phyloP scores from a whole-genome alignment of 2,888 invertebrate species.

The Agapetus fuscipes region DNA sequence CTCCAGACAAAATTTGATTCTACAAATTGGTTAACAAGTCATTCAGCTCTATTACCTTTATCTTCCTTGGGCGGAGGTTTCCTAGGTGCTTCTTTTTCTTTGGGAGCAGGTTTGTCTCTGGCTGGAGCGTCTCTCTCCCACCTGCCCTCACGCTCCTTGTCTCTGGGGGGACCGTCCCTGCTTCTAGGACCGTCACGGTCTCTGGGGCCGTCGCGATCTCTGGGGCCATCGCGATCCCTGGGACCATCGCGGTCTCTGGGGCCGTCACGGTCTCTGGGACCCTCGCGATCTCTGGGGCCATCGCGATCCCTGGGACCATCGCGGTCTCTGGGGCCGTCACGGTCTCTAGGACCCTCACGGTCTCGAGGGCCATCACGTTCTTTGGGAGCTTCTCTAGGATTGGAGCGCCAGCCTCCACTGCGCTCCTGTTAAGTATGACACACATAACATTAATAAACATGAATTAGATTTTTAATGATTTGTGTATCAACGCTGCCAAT shows the following conservation, averaged over 20 bases:
- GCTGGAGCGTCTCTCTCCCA: constrained; percentile 26
- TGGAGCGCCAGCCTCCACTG: constrained; percentile 11
- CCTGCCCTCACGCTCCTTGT: constrained; percentile 26
- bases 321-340: constrained; percentile 10
- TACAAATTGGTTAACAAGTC: neutral
- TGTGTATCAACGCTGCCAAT: neutral
- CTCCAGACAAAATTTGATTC: too few relatives aligned
- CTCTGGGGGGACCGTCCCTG: constrained; percentile 21
- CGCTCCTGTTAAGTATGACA: constrained; percentile 4
- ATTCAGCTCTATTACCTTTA: constrained; percentile 35
- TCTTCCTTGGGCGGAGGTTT: constrained; percentile 38
- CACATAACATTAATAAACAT: neutral
- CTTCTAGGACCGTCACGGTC: constrained; percentile 28
- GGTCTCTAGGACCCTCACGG: constrained; percentile 6
- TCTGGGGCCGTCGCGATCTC: constrained; percentile 26
- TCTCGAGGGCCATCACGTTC: constrained; percentile 1
- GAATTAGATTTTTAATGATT: neutral
- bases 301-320: constrained; percentile 16
- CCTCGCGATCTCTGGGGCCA: constrained; percentile 19
- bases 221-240: constrained; percentile 18
- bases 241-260: constrained; percentile 25
- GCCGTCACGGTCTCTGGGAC: constrained; percentile 29
- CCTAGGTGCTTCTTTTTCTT: constrained; percentile 22
- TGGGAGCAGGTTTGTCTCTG: constrained; percentile 24
- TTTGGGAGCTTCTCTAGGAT: constrained; percentile 1